Base-by-base conservation (phyloP, 92 coral and sea anemone genomes). In the Phymanthus crucifer region DNA sequence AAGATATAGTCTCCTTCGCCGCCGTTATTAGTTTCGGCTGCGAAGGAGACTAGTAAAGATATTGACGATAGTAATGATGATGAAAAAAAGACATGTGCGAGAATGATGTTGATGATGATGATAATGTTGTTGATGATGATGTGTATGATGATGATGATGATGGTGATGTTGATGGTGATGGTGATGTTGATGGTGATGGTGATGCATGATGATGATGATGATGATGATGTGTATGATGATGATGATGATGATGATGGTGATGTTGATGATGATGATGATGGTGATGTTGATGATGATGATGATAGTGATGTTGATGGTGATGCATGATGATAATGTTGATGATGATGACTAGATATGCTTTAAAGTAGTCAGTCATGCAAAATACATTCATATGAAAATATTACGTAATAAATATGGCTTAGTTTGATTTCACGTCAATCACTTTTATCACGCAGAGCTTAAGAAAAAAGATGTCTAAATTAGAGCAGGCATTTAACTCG, bases 401-500 rank as follows among this genome's bases (percentile, higher is more conserved):
- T n/a, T n/a, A n/a, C n/a, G n/a, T n/a, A n/a, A n/a, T n/a, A n/a
- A n/a, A n/a, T n/a, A n/a, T n/a, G n/a, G n/a, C n/a, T n/a, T n/a
- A n/a, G 43, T 38, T 10, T 38, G 43, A 38, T 38, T 10, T 38
- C 43, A 38, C 43, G 5, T 38, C 5, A 10, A n/a, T n/a, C n/a
- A n/a, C n/a, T n/a, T n/a, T n/a, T n/a, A n/a, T 47, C 35, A 24
- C 35, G 69, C 38, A 89, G 97, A 92, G 90, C 71, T 76, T 89
- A 14, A 86, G 78, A 77, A 92, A 92, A 72, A 92, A 89, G 72
- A 32, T 89, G 31, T 80, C 87, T 19, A 90, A 90, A 70, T 46
- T 92, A 77, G 91, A 92, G 68, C 81, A 35, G 57, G 92, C 97
- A 7, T 89, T 92, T 71, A 84, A 80, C 48, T 86, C 93, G 8